Percentiles rank a stretch among this genome's conserved stretches.
phyloP scores from a whole-genome alignment of 2,888 invertebrate species.

The Phytoseiulus persimilis region DNA sequence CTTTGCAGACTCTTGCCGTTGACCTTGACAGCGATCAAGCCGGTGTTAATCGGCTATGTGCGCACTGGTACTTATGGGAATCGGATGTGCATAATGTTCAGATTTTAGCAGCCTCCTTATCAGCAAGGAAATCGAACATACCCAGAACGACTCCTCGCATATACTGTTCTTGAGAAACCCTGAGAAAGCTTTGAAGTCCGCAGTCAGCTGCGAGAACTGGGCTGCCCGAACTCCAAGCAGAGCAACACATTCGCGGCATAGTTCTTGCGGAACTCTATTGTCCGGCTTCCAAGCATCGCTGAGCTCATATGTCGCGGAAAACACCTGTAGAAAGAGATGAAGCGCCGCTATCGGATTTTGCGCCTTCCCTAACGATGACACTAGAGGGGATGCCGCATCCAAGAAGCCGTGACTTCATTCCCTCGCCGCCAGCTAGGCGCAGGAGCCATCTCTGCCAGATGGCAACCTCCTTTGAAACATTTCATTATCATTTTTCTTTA shows the following conservation, averaged over 20 bases:
- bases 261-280: background rate
- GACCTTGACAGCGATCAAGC: background rate
- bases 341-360: no score
- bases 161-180: background rate
- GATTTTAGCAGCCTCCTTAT: no score
- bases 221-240: background rate
- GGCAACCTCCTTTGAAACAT: no score
- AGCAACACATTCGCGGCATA: constrained; percentile 23
- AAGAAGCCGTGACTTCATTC: no score
- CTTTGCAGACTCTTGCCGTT: background rate
- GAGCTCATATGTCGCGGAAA: background rate
- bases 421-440: no score
- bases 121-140: background rate
- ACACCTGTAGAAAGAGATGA: background rate
- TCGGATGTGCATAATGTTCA: no score
- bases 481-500: no score
- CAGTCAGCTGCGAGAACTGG: background rate
- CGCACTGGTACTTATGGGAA: no score
- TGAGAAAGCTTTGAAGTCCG: background rate
- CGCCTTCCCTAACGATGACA: no score
- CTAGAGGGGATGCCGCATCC: no score
- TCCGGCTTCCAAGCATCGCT: background rate
- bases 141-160: background rate
- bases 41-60: background rate
- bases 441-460: no score